Percentiles rank a stretch among this genome's conserved stretches.
phyloP scores from a whole-genome alignment of 2,888 invertebrate genomes.

The Nycteola revayana region DNA sequence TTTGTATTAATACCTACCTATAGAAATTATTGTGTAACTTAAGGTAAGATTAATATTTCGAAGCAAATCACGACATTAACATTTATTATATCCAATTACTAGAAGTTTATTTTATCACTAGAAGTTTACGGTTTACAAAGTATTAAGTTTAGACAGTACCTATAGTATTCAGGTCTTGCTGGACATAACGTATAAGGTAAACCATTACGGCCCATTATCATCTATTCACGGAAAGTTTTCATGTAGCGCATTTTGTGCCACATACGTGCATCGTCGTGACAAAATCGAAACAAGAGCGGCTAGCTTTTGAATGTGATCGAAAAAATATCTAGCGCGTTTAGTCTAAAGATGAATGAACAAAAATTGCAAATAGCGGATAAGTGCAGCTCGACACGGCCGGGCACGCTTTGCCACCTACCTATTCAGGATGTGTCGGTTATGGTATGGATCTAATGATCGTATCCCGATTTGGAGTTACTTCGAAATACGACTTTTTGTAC shows the following conservation, averaged over 20 bases:
- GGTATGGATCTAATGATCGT: constrained; percentile 77
- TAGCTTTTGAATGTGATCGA: constrained; percentile 33
- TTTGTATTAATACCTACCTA: too few species aligned
- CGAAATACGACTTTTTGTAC: constrained; percentile 66
- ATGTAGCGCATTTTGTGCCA: constrained; percentile 26
- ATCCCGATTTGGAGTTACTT: constrained; percentile 65
- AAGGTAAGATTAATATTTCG: too few species aligned
- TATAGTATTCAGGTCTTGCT: too few species aligned
- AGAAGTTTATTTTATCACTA: too few species aligned
- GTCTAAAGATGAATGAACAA: constrained; percentile 66
- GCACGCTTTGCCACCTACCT: constrained; percentile 75
- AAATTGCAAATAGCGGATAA: constrained; percentile 42
- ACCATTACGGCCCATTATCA: constrained; percentile 45
- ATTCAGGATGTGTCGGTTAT: constrained; percentile 77
- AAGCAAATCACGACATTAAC: too few species aligned
- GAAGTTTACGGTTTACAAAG: too few species aligned
- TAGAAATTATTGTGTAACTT: too few species aligned
- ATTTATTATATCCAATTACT: too few species aligned
- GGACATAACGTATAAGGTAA: constrained; percentile 40
- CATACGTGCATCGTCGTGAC: constrained; percentile 20
- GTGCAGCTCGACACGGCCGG: constrained; percentile 42
- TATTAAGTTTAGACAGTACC: too few species aligned
- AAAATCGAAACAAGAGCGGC: constrained; percentile 34
- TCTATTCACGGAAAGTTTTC: constrained; percentile 39
- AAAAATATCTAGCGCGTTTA: constrained; percentile 35